A percentile compares a stretch with the other conserved stretches of the same genome.
phyloP scores from a whole-genome alignment of 2,888 invertebrate species.

The Cacoxenus indagator region DNA sequence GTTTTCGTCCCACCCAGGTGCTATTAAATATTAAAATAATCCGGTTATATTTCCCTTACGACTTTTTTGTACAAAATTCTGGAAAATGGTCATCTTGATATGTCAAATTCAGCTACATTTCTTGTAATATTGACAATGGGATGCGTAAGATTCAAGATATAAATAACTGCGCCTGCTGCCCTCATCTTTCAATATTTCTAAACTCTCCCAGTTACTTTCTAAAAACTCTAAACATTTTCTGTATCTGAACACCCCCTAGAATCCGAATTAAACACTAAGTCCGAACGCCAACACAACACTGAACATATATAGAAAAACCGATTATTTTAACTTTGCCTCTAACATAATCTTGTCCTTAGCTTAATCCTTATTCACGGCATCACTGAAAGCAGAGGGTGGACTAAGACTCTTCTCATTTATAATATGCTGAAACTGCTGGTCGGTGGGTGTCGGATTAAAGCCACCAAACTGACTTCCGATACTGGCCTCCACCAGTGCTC shows the following conservation, averaged over 20 bases:
- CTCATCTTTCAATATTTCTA: neutral
- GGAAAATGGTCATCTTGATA: too few species aligned
- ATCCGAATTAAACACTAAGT: neutral
- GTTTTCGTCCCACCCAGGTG: too few species aligned
- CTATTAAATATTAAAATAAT: too few species aligned
- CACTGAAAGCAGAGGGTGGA: conserved; percentile 72
- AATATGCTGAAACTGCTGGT: conserved; percentile 57
- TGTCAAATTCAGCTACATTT: too few species aligned
- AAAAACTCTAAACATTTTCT: neutral
- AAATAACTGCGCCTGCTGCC: too few species aligned
- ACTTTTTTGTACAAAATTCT: too few species aligned
- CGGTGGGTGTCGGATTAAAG: conserved; percentile 25
- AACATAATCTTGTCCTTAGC: neutral
- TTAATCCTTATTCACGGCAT: conserved; percentile 53
- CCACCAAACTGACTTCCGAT: conserved; percentile 33
- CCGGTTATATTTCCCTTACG: too few species aligned
- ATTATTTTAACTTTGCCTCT: too few species aligned
- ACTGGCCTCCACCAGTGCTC: conserved; percentile 39
- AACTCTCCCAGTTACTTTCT: neutral
- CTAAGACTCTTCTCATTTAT: conserved; percentile 63
- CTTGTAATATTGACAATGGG: too few species aligned
- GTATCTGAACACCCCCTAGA: neutral
- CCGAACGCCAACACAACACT: too few species aligned
- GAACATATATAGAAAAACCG: too few species aligned
- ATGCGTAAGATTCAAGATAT: too few species aligned